Conservation (phyloP, 1,140 invertebrate genomes). For the Venturia canescens region DNA sequence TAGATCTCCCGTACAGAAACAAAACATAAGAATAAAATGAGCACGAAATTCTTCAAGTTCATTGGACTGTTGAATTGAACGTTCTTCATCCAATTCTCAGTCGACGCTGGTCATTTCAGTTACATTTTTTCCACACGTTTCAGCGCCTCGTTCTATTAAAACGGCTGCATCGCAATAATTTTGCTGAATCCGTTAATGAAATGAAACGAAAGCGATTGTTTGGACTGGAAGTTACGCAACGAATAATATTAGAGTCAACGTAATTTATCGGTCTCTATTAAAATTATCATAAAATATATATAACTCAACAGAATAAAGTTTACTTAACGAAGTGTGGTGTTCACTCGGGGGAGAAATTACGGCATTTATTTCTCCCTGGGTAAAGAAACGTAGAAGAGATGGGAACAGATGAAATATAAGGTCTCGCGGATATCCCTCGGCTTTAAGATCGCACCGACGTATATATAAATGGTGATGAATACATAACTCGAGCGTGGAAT, state of each 20-base stretch:
- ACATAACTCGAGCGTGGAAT: conserved; percentile 31
- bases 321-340: conserved; percentile 33
- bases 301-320: conserved; percentile 1
- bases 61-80: no score
- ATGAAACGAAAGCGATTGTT: not conserved
- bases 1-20: no score
- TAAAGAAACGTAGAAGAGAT: conserved; percentile 58
- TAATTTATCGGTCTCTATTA: not conserved
- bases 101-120: no score
- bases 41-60: no score
- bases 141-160: no score
- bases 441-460: conserved; percentile 30
- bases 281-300: conserved; percentile 38
- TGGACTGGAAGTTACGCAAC: no score
- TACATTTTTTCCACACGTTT: no score
- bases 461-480: conserved; percentile 20
- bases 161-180: no score
- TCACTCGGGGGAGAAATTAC: conserved; percentile 19
- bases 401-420: conserved; percentile 41
- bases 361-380: conserved; percentile 38
- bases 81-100: no score
- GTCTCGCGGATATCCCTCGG: conserved; percentile 26
- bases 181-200: no score
- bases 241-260: not conserved
- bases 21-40: no score